These are phyloP conservation scores for Heptranchias perlo DNA, from an alignment of 2,113 vertebrate species.

Conservation along the genomic window DNA sequence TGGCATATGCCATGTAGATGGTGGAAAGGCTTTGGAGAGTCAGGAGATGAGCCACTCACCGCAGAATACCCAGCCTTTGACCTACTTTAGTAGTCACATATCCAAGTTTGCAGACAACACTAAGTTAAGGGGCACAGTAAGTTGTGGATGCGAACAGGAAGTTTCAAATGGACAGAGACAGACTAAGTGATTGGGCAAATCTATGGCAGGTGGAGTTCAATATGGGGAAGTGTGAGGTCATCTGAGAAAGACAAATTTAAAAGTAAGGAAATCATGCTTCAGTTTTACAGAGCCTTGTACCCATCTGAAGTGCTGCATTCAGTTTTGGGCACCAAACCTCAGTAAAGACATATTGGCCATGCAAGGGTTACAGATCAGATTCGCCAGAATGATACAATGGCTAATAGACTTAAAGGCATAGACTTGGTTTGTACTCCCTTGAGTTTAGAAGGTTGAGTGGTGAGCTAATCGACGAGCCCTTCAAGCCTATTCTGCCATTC, in stretches of 20 bases:
- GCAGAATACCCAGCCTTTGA: too few relatives aligned
- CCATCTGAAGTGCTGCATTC: background rate
- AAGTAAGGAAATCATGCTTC: background rate
- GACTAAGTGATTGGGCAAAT: too few relatives aligned
- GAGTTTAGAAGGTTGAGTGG: background rate
- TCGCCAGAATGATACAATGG: background rate
- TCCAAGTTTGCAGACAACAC: too few relatives aligned
- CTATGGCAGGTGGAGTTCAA: background rate
- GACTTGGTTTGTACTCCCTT: background rate
- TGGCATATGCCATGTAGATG: too few relatives aligned
- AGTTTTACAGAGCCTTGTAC: background rate
- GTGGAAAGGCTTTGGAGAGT: too few relatives aligned
- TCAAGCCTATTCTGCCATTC: too few relatives aligned
- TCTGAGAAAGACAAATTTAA: background rate
- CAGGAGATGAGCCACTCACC: too few relatives aligned
- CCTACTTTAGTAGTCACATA: too few relatives aligned
- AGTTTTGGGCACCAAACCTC: background rate
- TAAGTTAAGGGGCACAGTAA: too few relatives aligned
- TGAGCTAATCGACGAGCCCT: background rate
- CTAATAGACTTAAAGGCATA: background rate
- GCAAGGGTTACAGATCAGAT: background rate
- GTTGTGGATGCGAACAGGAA: too few relatives aligned
- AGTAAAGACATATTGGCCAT: background rate
- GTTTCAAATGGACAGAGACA: too few relatives aligned
- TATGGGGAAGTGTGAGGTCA: background rate